Conservation (phyloP, 2,113 vertebrate species). For the Bambusicola thoracicus region DNA sequence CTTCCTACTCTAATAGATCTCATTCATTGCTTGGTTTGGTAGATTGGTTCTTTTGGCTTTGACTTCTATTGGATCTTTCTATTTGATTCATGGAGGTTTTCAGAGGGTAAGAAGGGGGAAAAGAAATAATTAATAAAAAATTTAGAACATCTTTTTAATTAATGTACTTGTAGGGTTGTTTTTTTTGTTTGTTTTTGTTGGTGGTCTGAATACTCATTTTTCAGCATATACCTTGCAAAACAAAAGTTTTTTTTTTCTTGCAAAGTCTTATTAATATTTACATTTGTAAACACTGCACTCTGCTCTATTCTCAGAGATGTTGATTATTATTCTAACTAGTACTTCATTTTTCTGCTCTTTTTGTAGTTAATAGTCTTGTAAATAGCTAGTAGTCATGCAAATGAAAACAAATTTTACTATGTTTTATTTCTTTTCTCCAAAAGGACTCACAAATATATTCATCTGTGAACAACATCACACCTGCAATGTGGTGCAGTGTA, state of each 20-base stretch:
- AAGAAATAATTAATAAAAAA: background rate
- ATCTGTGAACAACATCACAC: background rate
- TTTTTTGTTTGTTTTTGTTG: no score
- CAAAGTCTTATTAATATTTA: background rate
- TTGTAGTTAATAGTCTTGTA: background rate
- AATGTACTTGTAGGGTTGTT: background rate
- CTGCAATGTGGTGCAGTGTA: background rate
- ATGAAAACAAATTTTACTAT: background rate
- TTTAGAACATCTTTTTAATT: background rate
- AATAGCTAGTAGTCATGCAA: background rate
- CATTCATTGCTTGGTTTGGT: background rate
- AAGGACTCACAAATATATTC: background rate
- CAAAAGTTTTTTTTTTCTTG: background rate
- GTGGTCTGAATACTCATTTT: background rate
- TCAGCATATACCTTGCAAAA: background rate
- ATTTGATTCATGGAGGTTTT: background rate
- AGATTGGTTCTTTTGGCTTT: background rate
- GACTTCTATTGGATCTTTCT: background rate
- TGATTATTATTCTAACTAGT: background rate
- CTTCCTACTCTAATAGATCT: background rate
- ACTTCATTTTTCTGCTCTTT: background rate
- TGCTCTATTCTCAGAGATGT: background rate
- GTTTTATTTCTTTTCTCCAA: background rate
- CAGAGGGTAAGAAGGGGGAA: rapidly evolving
- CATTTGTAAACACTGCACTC: background rate